Percentiles rank a stretch among this genome's conserved stretches.
These are phyloP conservation scores for Chamaetylas fuelleborni DNA, from an alignment of 2,113 vertebrate species.

Conservation along the genomic window DNA sequence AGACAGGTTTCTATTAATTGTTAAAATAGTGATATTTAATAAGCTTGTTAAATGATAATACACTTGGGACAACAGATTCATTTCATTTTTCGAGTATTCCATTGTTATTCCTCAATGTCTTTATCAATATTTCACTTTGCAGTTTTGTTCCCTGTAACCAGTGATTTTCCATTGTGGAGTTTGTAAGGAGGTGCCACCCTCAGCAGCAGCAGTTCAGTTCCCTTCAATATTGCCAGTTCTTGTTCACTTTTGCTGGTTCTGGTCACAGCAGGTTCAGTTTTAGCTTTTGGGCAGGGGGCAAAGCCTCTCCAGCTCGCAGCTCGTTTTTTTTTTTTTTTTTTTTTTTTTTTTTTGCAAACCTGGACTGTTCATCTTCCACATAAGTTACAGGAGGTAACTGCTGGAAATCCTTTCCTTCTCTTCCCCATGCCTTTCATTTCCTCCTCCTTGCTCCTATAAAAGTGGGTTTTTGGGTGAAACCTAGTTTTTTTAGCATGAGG, in stretches of 20 bases:
- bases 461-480: neutral
- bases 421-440: neutral
- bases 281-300: neutral
- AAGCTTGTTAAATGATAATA: conserved; percentile 66
- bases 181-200: neutral
- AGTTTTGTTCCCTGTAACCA: neutral
- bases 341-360: neutral
- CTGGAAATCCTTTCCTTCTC: neutral
- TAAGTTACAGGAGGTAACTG: neutral
- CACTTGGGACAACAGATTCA: conserved; percentile 48
- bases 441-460: neutral
- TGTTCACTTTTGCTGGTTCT: neutral
- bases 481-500: neutral
- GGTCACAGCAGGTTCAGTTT: neutral
- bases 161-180: neutral
- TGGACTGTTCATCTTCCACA: neutral
- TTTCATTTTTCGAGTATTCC: conserved; percentile 29
- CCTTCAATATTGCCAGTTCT: neutral
- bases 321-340: no score
- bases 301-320: neutral
- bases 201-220: neutral
- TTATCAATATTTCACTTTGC: conserved; percentile 53
- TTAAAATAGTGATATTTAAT: conserved; percentile 70
- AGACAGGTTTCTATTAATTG: conserved; percentile 73
- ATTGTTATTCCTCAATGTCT: conserved; percentile 13